A percentile compares a stretch with the other conserved stretches of the same genome.
Evolutionary conservation across 2,888 invertebrate species (phyloP).

Genomic region (Crocallis elinguaria): DNA sequence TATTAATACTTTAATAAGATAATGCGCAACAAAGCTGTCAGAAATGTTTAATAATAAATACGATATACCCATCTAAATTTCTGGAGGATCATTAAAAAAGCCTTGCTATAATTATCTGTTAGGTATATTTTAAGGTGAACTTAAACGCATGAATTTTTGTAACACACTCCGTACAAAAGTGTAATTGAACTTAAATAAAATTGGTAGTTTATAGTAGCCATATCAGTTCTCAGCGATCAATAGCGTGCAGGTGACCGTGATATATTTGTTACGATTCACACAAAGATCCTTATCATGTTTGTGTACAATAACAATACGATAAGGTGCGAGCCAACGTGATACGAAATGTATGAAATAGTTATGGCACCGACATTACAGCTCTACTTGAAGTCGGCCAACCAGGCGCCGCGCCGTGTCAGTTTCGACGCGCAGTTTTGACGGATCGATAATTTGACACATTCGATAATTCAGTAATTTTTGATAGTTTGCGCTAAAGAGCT

Average conservation of each 20-base stretch:
- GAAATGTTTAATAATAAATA: too few relatives aligned
- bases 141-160: too few relatives aligned
- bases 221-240: slow-evolving; percentile 10
- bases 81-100: too few relatives aligned
- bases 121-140: too few relatives aligned
- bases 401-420: slow-evolving; percentile 12
- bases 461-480: background rate
- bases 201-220: background rate
- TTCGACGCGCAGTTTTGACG: slow-evolving; percentile 3
- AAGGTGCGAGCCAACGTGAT: slow-evolving; percentile 20
- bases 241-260: slow-evolving; percentile 34
- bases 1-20: too few relatives aligned
- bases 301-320: slow-evolving; percentile 38
- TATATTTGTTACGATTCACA: slow-evolving; percentile 38
- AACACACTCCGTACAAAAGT: background rate
- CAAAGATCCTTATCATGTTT: slow-evolving; percentile 43
- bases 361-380: slow-evolving; percentile 1
- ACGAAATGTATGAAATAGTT: slow-evolving; percentile 5
- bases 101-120: too few relatives aligned
- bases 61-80: too few relatives aligned
- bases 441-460: slow-evolving; percentile 10
- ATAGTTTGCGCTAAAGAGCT: background rate
- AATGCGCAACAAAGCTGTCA: too few relatives aligned
- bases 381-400: slow-evolving; percentile 9
- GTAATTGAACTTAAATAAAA: background rate